phyloP scores from a whole-genome alignment of 2,888 invertebrate species.

The Melanostoma scalare region DNA sequence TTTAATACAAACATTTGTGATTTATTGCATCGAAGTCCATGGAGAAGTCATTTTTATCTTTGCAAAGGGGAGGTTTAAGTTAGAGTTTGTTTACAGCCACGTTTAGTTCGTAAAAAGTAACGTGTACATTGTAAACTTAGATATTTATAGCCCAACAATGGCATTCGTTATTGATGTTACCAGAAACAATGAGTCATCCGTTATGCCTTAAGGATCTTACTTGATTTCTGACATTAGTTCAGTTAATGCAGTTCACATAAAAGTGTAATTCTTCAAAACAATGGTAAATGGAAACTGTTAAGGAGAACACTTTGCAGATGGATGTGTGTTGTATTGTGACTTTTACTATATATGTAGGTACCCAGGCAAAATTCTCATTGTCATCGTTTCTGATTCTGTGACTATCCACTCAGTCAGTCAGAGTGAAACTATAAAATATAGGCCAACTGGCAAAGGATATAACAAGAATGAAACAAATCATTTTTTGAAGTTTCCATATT shows the following conservation, averaged over 20 bases:
- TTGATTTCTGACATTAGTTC: no score
- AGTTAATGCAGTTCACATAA: no score
- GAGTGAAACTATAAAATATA: slow-evolving; percentile 39
- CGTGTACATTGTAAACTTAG: no score
- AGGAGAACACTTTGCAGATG: no score
- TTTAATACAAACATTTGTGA: slow-evolving; percentile 49
- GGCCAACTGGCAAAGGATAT: slow-evolving; percentile 34
- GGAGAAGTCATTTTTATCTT: neutral
- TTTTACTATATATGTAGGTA: neutral
- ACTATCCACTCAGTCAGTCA: slow-evolving; percentile 3
- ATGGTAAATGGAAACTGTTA: no score
- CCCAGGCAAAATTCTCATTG: slow-evolving; percentile 16
- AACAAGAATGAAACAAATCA: slow-evolving; percentile 53
- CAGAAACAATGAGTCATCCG: no score
- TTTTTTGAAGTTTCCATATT: slow-evolving; percentile 61
- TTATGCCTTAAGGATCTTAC: no score
- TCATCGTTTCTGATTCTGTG: neutral
- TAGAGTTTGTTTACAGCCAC: slow-evolving; percentile 1
- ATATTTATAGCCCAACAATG: no score
- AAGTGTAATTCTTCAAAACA: no score
- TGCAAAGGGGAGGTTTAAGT: neutral
- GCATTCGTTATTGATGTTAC: no score
- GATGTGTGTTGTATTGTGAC: no score
- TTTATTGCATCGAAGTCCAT: slow-evolving; percentile 5
- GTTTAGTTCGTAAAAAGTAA: slow-evolving; percentile 2